Conservation (phyloP, 2,888 invertebrate genomes). For the Antitype chi region DNA sequence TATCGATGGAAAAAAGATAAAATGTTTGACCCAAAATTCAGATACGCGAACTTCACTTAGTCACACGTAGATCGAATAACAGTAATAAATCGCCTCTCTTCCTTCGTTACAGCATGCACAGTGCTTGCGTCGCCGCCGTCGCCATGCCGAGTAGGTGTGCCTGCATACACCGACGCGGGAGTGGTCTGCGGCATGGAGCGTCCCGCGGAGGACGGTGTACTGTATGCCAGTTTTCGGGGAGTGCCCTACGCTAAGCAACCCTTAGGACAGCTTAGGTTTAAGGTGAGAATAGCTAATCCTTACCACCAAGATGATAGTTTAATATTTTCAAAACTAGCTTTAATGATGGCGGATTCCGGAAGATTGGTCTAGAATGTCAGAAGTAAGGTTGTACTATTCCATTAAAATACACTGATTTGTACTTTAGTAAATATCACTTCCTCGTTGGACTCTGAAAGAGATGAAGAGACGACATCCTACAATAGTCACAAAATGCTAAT, state of each 20-base stretch:
- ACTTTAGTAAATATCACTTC: background rate
- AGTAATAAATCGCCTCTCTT: background rate
- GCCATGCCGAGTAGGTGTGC: conserved; percentile 62
- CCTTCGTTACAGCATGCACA: conserved; percentile 63
- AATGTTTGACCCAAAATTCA: background rate
- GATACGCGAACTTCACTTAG: background rate
- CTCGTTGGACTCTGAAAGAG: too few species aligned
- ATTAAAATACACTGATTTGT: background rate
- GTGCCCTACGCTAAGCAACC: conserved; percentile 87
- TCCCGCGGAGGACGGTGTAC: conserved; percentile 65
- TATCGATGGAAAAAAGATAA: background rate
- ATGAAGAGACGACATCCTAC: too few species aligned
- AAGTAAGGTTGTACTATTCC: background rate
- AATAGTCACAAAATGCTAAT: too few species aligned
- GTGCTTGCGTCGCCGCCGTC: conserved; percentile 55
- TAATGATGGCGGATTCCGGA: background rate
- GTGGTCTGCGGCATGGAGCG: conserved; percentile 78
- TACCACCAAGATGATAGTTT: conserved; percentile 1
- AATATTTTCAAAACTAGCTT: background rate
- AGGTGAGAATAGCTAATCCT: conserved; percentile 70
- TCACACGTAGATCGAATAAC: background rate
- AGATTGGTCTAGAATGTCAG: background rate
- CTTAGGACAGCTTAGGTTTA: conserved; percentile 79
- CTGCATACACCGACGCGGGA: conserved; percentile 75
- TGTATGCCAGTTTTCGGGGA: conserved; percentile 85